These are phyloP conservation scores for Apantesis nais DNA, from an alignment of 2,888 invertebrate species.

Conservation along the genomic window DNA sequence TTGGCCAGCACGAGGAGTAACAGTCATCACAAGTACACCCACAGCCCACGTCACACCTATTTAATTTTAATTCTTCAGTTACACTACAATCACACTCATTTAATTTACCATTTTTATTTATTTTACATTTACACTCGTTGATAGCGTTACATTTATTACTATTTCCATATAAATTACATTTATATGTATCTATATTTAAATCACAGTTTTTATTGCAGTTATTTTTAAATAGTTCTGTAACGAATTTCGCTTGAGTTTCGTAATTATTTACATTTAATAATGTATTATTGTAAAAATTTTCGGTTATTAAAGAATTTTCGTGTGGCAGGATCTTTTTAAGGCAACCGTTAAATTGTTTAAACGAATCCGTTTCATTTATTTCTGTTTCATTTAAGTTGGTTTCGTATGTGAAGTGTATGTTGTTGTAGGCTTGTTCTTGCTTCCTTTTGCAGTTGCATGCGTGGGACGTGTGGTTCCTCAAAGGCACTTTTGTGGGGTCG, in stretches of 20 bases:
- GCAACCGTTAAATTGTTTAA: conserved; percentile 57
- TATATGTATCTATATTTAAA: conserved; percentile 21
- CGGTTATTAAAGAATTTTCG: conserved; percentile 68
- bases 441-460: conserved; percentile 54
- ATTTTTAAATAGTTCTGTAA: conserved; percentile 68
- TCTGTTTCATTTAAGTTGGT: conserved; percentile 37
- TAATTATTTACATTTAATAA: conserved; percentile 65
- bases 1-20: conserved; percentile 92
- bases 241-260: conserved; percentile 74
- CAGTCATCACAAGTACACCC: conserved; percentile 77
- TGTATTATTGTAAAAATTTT: conserved; percentile 72
- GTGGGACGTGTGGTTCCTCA: conserved; percentile 57
- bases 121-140: conserved; percentile 34
- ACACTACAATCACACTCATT: conserved; percentile 1
- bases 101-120: conserved; percentile 50
- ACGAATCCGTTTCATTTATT: conserved; percentile 40
- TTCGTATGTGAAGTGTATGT: conserved; percentile 31
- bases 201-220: conserved; percentile 39
- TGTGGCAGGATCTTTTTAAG: conserved; percentile 62
- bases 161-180: conserved; percentile 15
- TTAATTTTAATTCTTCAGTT: background rate
- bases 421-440: conserved; percentile 22
- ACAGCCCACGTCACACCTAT: conserved; percentile 66
- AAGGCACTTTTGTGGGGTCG: conserved; percentile 64
- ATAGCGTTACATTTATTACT: conserved; percentile 32